A percentile compares a stretch with the other conserved stretches of the same genome.
phyloP scores from a whole-genome alignment of 2,888 invertebrate species.

The Rhimphoctona megacephalus region DNA sequence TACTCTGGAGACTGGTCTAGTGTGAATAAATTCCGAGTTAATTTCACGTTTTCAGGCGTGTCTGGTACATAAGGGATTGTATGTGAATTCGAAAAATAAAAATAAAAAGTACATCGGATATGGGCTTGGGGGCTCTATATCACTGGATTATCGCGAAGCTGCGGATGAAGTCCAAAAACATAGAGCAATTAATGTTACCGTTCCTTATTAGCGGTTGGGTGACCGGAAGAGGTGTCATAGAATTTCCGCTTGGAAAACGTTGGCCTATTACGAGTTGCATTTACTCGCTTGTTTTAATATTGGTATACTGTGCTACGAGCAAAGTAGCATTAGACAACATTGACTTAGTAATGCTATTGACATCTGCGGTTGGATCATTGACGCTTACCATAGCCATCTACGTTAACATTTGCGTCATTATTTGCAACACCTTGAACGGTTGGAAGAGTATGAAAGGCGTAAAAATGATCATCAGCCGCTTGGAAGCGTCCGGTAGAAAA shows the following conservation, averaged over 20 bases:
- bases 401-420: slow-evolving; percentile 55
- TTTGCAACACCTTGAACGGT: slow-evolving; percentile 51
- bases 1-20: too few species aligned
- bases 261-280: slow-evolving; percentile 63
- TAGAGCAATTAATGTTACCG: slow-evolving; percentile 55
- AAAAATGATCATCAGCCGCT: slow-evolving; percentile 43
- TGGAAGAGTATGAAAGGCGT: slow-evolving; percentile 61
- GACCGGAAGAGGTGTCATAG: slow-evolving; percentile 68
- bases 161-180: slow-evolving; percentile 15
- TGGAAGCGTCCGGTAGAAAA: slow-evolving; percentile 62
- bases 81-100: background rate
- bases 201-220: slow-evolving; percentile 60
- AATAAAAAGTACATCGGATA: background rate
- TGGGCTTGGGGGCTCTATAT: background rate
- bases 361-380: slow-evolving; percentile 12
- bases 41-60: too few species aligned
- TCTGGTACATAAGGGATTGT: background rate
- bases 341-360: background rate
- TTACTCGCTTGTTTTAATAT: slow-evolving; percentile 54
- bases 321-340: slow-evolving; percentile 22
- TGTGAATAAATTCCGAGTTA: too few species aligned
- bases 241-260: slow-evolving; percentile 67
- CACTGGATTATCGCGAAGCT: background rate
- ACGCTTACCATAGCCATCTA: slow-evolving; percentile 50
- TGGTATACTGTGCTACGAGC: slow-evolving; percentile 35